Base-by-base conservation (phyloP, 2,113 vertebrate genomes). In the Entelurus aequoreus region DNA sequence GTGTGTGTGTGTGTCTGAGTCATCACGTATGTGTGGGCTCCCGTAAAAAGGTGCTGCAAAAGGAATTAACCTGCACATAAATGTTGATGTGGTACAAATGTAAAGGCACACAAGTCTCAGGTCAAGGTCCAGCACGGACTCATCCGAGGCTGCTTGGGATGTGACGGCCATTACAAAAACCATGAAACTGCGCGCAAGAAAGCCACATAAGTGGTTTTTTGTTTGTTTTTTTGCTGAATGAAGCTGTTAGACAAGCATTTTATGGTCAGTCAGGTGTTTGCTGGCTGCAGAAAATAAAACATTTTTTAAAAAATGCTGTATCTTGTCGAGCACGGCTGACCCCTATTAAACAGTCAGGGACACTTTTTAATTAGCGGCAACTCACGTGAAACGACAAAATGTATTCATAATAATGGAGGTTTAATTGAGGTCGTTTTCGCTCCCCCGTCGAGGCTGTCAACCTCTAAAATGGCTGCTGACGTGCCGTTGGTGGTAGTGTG, bases 391-490 rank as follows among this genome's bases (percentile, higher is more conserved):
- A 86, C 77, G 80, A 81, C 86, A 82, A 79, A 84, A 82, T 75
- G 81, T 86, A 85, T 86, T 87, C 83, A 86, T 87, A 86, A 86
- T 87, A 86, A 89, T 89, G 86, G 80, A 35, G 79, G 78, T 87
- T 89, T 89, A 89, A 89, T 89, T 87, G 87, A 84, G 87, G 87
- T 86, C 82, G 73, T 75, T 70, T 77, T 69, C 78, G 75, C 71
- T 83, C 78, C 81, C 87, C 84, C 48, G 68, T 75, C 14, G 83
- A 82, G 85, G 62, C 81, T 81, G 86, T 84, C 84, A 83, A 88
- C 84, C 85, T 84, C 80, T 75, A 84, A 87, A 88, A 88, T 71
- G 83, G 81, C 83, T 85, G 83, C 85, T 86, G 87, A 87, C 71
- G 77, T 76, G 40, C 16, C 38, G 7, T 78, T 63, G 73, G 80